A percentile compares a stretch with the other conserved stretches of the same genome.
Conservation (phyloP, 1,140 invertebrate species). For the Asobara japonica region DNA sequence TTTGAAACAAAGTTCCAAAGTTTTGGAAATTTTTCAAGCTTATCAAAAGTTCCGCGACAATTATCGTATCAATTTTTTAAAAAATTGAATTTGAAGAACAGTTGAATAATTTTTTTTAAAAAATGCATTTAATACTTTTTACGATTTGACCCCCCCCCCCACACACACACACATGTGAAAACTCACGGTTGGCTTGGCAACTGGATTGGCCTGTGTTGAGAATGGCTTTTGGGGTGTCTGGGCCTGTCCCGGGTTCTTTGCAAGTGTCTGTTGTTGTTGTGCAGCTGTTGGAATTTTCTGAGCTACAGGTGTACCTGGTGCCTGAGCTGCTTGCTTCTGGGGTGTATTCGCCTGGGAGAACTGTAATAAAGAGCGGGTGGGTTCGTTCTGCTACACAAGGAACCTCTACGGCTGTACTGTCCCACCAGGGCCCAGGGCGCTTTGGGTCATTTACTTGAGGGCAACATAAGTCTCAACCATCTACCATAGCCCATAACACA, state of each 20-base stretch:
- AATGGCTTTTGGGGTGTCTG: neutral
- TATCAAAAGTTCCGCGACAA: too few species aligned
- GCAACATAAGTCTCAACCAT: slow-evolving; percentile 50
- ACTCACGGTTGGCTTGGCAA: too few species aligned
- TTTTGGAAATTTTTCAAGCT: too few species aligned
- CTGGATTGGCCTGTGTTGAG: neutral
- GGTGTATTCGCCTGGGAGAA: slow-evolving; percentile 49
- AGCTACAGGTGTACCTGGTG: neutral
- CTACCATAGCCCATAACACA: slow-evolving; percentile 54
- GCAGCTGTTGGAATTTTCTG: neutral
- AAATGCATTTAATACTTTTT: too few species aligned
- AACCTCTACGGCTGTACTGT: slow-evolving; percentile 66
- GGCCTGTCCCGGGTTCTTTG: neutral
- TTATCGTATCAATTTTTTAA: too few species aligned
- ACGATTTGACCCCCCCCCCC: too few species aligned
- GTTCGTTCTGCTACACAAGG: slow-evolving; percentile 62
- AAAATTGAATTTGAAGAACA: too few species aligned
- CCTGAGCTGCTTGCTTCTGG: slow-evolving; percentile 29
- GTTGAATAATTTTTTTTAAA: too few species aligned
- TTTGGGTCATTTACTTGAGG: slow-evolving; percentile 54
- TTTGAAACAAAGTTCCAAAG: too few species aligned
- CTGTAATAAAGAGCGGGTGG: slow-evolving; percentile 64
- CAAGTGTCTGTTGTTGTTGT: slow-evolving; percentile 4
- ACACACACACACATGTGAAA: too few species aligned
- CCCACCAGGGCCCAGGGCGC: slow-evolving; percentile 65